Base-by-base conservation (phyloP, 1,140 invertebrate species). In the Hydropsyche tenuis region DNA sequence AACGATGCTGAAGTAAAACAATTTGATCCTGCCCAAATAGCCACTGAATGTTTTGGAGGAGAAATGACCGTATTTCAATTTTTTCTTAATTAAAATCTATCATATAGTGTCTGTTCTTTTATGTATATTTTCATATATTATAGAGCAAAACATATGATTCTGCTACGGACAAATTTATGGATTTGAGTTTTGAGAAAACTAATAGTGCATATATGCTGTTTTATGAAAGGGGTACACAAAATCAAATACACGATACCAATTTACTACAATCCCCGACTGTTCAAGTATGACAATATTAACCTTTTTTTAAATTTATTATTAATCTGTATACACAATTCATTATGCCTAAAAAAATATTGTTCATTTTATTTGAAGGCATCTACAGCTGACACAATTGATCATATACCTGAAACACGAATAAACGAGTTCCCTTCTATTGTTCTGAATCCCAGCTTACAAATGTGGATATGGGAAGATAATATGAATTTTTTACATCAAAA, bases 151-250 rank as follows among this genome's bases (percentile, higher is more conserved):
- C 95, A 0, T 98, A 97, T 80, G 96, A 98, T 81, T 95, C 95
- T 0, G 94, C 96, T 1, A 96, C 94, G 0, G 96, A 98, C 78
- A 97, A 97, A 80, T 97, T 97, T 80, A 94, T 98, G 92, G 96
- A 98, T 80, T 96, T 97, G 79, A 96, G 95, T 77, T 97, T 97
- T 82, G 96, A 98, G 82, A 98, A 98, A 85, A 97, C 96, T 0
- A 98, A 98, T 81, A 96, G 94, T 80, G 96, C 96, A 0, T 98
- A 98, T 80, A 98, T 98, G 96, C 82, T 98, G 56, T 98, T 98
- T 81, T 98, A 98, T 82, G 95, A 98, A 82, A 89, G 93, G 75
- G 89, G 87, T 69, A 84, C 87, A 23, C 79, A 85, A 0, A 80
- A 80, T n/a, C 56, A 68, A 46, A 56, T 66, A 0, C 81, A 84